Percentiles rank a stretch among this genome's conserved stretches.
phyloP scores from a whole-genome alignment of 1,140 invertebrate species.

The Megalopta genalis region DNA sequence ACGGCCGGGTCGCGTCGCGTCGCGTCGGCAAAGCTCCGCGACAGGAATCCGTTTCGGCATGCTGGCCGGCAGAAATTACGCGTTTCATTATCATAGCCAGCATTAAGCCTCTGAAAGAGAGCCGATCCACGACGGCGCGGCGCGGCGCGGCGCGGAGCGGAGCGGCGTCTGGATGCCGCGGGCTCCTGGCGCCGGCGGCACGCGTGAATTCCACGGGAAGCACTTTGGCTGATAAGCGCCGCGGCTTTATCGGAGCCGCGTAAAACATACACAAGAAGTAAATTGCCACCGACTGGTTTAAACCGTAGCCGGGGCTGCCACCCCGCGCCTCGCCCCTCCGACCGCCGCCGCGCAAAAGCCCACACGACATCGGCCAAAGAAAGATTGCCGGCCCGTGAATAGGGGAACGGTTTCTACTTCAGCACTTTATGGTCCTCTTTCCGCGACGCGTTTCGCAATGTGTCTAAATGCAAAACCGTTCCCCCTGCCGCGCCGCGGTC shows the following conservation, averaged over 20 bases:
- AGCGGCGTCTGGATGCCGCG: constrained; percentile 13
- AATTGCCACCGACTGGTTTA: constrained; percentile 41
- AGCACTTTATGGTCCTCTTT: constrained; percentile 5
- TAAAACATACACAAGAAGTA: constrained; percentile 29
- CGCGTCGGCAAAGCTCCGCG: neutral
- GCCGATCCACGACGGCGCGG: neutral
- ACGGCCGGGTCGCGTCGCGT: no score
- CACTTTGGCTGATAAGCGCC: constrained; percentile 22
- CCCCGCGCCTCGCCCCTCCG: neutral
- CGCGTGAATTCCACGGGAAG: constrained; percentile 24
- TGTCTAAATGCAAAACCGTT: neutral
- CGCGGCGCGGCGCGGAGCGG: no score
- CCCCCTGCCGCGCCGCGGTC: neutral
- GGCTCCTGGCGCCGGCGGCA: constrained; percentile 28
- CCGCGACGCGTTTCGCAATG: constrained; percentile 10
- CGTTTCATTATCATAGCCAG: constrained; percentile 36
- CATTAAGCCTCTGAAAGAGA: constrained; percentile 18
- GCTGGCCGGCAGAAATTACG: neutral
- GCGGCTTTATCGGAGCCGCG: constrained; percentile 22
- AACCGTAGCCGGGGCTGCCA: no score
- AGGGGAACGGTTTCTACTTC: constrained; percentile 6
- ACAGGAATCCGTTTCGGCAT: constrained; percentile 10
- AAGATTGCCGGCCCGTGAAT: constrained; percentile 11
- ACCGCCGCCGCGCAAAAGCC: constrained; percentile 13
- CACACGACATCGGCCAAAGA: constrained; percentile 3